phyloP scores from a whole-genome alignment of 2,888 invertebrate genomes.

The Pammene fasciana region DNA sequence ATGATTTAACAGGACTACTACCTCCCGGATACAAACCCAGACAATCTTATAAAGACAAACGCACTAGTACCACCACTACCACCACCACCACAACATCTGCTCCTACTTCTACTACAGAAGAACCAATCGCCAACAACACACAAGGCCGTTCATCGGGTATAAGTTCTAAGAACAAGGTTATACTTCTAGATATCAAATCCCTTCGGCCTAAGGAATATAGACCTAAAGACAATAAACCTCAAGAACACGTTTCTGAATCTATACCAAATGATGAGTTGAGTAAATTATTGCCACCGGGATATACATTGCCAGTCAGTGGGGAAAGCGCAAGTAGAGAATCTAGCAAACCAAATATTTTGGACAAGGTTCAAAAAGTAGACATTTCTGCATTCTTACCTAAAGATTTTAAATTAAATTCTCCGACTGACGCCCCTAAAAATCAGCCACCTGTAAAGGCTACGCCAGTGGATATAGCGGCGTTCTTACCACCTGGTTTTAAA shows the following conservation, averaged over 20 bases:
- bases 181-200: slow-evolving; percentile 80
- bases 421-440: slow-evolving; percentile 61
- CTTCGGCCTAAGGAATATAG: slow-evolving; percentile 83
- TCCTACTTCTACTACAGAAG: slow-evolving; percentile 50
- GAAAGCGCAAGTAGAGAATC: slow-evolving; percentile 56
- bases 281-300: slow-evolving; percentile 87
- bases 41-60: slow-evolving; percentile 80
- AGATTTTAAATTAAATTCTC: slow-evolving; percentile 79
- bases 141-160: slow-evolving; percentile 80
- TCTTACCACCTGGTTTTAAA: slow-evolving; percentile 83
- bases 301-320: slow-evolving; percentile 76
- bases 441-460: slow-evolving; percentile 57
- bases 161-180: slow-evolving; percentile 84
- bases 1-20: slow-evolving; percentile 84
- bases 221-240: slow-evolving; percentile 67
- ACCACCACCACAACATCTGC: slow-evolving; percentile 55
- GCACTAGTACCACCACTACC: slow-evolving; percentile 78
- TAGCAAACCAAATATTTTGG: slow-evolving; percentile 60
- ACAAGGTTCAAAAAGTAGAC: slow-evolving; percentile 70
- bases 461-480: slow-evolving; percentile 82
- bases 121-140: slow-evolving; percentile 65
- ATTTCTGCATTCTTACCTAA: slow-evolving; percentile 85
- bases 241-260: slow-evolving; percentile 74
- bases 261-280: slow-evolving; percentile 82
- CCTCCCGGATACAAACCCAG: slow-evolving; percentile 86